Conservation (phyloP, 1,140 invertebrate genomes). For the Tachypleus tridentatus region DNA sequence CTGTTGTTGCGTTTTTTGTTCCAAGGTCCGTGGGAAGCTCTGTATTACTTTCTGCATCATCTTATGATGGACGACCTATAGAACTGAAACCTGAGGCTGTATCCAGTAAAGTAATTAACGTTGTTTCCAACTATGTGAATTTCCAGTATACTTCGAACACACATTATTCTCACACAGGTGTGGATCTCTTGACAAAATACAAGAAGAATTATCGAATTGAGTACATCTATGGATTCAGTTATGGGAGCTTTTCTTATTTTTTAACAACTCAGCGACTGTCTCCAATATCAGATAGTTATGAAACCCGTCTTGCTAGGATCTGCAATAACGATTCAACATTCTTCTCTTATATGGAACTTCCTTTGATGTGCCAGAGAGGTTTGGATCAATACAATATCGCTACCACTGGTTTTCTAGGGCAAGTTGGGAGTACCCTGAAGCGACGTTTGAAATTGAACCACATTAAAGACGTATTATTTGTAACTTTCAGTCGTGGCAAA, state of each 20-base stretch:
- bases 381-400: slow-evolving; percentile 23
- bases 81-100: slow-evolving; percentile 13
- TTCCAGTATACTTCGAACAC: neutral
- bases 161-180: too few species aligned
- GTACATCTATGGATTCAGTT: slow-evolving; percentile 27
- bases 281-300: slow-evolving; percentile 10
- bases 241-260: slow-evolving; percentile 27
- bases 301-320: slow-evolving; percentile 24
- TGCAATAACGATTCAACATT: slow-evolving; percentile 24
- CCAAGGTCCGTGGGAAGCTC: neutral
- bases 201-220: slow-evolving; percentile 1
- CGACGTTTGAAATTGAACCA: slow-evolving; percentile 6
- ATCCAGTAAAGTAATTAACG: slow-evolving; percentile 8
- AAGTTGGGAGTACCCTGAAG: slow-evolving; percentile 4
- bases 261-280: slow-evolving; percentile 24
- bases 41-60: slow-evolving; percentile 13
- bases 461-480: slow-evolving; percentile 17
- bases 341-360: slow-evolving; percentile 28
- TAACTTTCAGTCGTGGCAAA: slow-evolving; percentile 19
- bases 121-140: neutral
- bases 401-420: slow-evolving; percentile 20
- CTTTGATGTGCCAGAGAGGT: slow-evolving; percentile 21
- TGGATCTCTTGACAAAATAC: neutral
- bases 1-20: slow-evolving; percentile 16
- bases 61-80: slow-evolving; percentile 19